These are phyloP conservation scores for Elaphurus davidianus DNA, from an alignment of 2,113 vertebrate genomes.

Conservation along the genomic window DNA sequence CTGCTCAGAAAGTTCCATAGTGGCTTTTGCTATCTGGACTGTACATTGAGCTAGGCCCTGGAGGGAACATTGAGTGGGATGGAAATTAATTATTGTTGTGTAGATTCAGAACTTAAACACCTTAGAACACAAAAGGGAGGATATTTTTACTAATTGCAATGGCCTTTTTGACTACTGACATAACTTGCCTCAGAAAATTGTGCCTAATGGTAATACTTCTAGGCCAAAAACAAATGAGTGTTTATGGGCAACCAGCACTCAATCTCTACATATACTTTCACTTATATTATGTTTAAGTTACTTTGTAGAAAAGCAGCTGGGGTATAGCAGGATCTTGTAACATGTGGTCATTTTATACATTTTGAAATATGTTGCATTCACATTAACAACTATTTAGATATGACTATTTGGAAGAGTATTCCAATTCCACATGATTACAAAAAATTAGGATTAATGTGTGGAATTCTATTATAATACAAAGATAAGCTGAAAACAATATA, in stretches of 20 bases:
- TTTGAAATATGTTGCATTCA: neutral
- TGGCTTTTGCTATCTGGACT: slow-evolving; percentile 16
- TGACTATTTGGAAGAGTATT: neutral
- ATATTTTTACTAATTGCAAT: neutral
- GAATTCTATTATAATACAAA: slow-evolving; percentile 35
- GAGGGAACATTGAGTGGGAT: neutral
- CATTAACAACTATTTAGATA: slow-evolving; percentile 41
- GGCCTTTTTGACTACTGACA: neutral
- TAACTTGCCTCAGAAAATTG: neutral
- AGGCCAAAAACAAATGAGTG: neutral
- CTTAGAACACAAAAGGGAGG: neutral
- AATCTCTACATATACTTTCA: neutral
- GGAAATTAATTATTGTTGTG: neutral
- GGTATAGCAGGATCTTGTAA: neutral
- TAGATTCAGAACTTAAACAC: slow-evolving; percentile 20
- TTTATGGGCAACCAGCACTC: neutral
- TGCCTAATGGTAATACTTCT: neutral
- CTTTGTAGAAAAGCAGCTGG: neutral
- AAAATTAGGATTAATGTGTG: slow-evolving; percentile 14
- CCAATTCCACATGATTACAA: neutral
- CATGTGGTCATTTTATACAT: neutral
- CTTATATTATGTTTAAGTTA: neutral
- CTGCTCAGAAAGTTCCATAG: neutral
- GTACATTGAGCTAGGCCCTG: neutral
- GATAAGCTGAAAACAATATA: slow-evolving; percentile 15